Evolutionary conservation across 2,888 invertebrate genomes (phyloP), one percentile per base, ranked within the genome.

Genomic region (Parochlus steinenii): DNA sequence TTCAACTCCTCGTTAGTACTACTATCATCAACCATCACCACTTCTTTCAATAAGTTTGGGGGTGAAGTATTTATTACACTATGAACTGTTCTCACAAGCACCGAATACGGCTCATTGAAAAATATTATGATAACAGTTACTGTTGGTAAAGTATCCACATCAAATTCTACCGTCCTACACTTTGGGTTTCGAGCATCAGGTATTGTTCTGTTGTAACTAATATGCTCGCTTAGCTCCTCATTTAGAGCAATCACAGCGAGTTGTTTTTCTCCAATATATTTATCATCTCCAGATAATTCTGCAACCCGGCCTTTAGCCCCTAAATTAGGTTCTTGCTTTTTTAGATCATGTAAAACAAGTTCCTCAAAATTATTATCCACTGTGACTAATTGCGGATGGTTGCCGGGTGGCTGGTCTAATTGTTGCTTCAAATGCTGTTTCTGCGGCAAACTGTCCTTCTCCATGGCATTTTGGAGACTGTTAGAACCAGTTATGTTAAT

Each of bases 21-120:
- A 55, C 75, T 76, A 59, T 97, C 95, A 53, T 97, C 93, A n/a
- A 95, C 79, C 7, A 97, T 62, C 48, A 97, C 80, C 39, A 97
- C 80, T 63, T 97, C 93, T 52, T 86, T 77, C 10, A 97, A 42
- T 22, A 55, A 46, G 39, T 64, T 53, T 5, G 63, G 52, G 14
- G 77, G 77, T 25, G 78, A 70, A 25, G 75, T 63, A 49, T 74
- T 75, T 7, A 81, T 54, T 2, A 80, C 76, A 49, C 77, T 78
- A 54, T 76, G 71, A 41, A 81, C 74, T 32, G 83, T 85, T 48
- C 74, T 58, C 24, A 87, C 50, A 26, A 89, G 63, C 24, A 85
- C 74, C 30, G 85, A 82, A 64, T 81, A 87, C 0, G 86, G 83
- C 56, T 92, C 90, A 54, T 92, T 86, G 54, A 76, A 83, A 63